Conservation (phyloP, 2,888 invertebrate genomes). For the Archaeoteleia sp. region DNA sequence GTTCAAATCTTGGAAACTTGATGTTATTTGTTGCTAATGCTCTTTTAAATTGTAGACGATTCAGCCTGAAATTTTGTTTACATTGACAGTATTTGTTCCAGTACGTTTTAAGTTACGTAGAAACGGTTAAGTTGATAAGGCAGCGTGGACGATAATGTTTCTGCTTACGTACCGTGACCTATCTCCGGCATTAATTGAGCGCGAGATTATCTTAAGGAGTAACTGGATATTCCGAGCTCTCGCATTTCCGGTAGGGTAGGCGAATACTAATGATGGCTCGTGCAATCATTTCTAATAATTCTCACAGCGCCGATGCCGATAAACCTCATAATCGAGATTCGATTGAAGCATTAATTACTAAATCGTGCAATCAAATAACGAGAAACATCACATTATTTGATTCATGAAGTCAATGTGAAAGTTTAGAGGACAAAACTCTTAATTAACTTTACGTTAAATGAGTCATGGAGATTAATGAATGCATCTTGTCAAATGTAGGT, state of each 20-base stretch:
- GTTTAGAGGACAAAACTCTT: neutral
- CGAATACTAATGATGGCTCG: slow-evolving; percentile 35
- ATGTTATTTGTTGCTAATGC: too few relatives aligned
- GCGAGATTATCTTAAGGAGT: slow-evolving; percentile 54
- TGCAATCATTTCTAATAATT: slow-evolving; percentile 28
- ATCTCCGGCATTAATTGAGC: slow-evolving; percentile 51
- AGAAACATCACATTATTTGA: too few relatives aligned
- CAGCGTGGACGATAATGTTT: slow-evolving; percentile 49
- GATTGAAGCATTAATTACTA: too few relatives aligned
- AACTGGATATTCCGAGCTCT: slow-evolving; percentile 61
- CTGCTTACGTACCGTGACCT: slow-evolving; percentile 60
- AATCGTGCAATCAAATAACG: too few relatives aligned
- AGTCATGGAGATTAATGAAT: slow-evolving; percentile 3
- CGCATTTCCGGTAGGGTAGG: slow-evolving; percentile 47
- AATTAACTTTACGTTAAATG: slow-evolving; percentile 32
- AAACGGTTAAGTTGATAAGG: slow-evolving; percentile 36
- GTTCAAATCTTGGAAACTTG: too few relatives aligned
- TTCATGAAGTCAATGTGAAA: too few relatives aligned
- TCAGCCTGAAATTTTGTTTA: too few relatives aligned
- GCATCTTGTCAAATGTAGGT: neutral
- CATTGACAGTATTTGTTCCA: neutral
- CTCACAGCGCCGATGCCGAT: neutral
- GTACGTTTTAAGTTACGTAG: slow-evolving; percentile 16
- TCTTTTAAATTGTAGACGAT: too few relatives aligned
- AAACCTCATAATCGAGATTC: too few relatives aligned